These are phyloP conservation scores for Peribatodes rhomboidaria DNA, from an alignment of 2,888 invertebrate species.

Conservation along the genomic window DNA sequence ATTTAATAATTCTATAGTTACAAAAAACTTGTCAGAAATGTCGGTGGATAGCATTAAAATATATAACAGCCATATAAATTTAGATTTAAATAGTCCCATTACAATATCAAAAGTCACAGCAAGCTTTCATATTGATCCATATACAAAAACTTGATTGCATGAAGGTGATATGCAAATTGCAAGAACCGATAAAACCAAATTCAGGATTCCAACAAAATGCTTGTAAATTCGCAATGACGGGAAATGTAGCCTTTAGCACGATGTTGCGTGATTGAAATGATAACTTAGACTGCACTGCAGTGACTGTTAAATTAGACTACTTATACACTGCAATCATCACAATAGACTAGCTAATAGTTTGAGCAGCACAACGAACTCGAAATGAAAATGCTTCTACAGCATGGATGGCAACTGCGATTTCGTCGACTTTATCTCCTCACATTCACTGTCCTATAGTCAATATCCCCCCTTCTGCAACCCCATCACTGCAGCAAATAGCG, in stretches of 20 bases:
- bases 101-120: not conserved
- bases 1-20: not conserved
- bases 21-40: not conserved
- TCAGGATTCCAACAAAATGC: not conserved
- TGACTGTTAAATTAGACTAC: too few species aligned
- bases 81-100: conserved; percentile 4
- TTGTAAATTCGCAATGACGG: not conserved
- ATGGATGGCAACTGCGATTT: conserved; percentile 76
- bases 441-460: conserved; percentile 52
- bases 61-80: conserved; percentile 7
- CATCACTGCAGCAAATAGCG: conserved; percentile 93
- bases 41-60: conserved; percentile 32
- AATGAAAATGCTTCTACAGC: conserved; percentile 59
- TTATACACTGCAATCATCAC: conserved; percentile 24
- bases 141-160: conserved; percentile 2
- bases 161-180: not conserved
- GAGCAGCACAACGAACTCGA: conserved; percentile 47
- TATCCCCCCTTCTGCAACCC: conserved; percentile 88
- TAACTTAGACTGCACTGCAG: too few species aligned
- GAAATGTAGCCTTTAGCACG: too few species aligned
- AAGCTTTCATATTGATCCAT: conserved; percentile 21
- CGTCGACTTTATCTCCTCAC: conserved; percentile 63
- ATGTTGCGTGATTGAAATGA: too few species aligned
- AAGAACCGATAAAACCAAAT: not conserved
- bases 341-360: conserved; percentile 39